A percentile compares a stretch with the other conserved stretches of the same genome.
These are phyloP conservation scores for Micromys minutus DNA, from an alignment of 2,113 vertebrate genomes.

Conservation along the genomic window DNA sequence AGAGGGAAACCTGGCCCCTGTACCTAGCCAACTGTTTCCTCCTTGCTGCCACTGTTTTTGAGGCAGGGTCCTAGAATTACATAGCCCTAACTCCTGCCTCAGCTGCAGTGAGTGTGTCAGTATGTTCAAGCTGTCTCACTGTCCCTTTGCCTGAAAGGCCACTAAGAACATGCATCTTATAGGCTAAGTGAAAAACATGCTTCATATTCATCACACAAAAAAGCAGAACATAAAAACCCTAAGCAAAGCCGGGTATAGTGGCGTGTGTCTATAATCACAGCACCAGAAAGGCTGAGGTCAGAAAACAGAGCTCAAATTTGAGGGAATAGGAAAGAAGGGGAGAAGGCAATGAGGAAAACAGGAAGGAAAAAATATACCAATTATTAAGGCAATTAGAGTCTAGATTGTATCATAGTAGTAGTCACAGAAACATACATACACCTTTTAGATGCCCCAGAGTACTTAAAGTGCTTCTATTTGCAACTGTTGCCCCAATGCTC, in stretches of 20 bases:
- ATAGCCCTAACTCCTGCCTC: neutral
- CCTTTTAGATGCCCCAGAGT: neutral
- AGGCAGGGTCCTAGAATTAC: neutral
- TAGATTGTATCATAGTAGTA: neutral
- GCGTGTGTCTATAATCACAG: neutral
- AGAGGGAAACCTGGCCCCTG: neutral
- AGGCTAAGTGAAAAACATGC: neutral
- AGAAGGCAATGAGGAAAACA: neutral
- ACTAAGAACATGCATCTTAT: neutral
- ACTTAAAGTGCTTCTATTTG: neutral
- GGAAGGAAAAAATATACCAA: neutral
- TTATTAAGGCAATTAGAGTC: neutral
- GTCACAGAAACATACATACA: neutral
- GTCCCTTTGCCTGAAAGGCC: neutral
- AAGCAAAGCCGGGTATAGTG: neutral
- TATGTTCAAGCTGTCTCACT: neutral
- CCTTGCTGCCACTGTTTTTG: neutral
- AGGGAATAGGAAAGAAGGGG: neutral
- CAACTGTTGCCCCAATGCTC: neutral
- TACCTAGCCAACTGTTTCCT: neutral
- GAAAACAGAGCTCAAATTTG: neutral
- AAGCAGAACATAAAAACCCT: neutral
- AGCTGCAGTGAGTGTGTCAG: neutral
- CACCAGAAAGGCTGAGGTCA: neutral
- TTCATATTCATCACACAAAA: conserved; percentile 22